phyloP scores from a whole-genome alignment of 2,797 vertebrate genomes.

The Eutrigla gurnardus region DNA sequence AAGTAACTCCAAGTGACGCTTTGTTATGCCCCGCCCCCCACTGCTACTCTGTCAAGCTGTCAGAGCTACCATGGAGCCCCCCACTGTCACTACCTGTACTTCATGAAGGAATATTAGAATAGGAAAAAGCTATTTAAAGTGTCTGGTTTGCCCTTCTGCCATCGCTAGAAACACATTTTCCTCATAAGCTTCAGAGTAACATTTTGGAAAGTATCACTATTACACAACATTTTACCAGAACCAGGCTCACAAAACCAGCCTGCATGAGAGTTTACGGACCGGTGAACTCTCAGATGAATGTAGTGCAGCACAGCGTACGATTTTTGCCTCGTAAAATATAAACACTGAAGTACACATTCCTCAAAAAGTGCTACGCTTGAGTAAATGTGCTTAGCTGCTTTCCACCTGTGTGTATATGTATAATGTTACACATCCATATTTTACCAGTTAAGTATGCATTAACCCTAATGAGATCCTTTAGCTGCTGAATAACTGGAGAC shows the following conservation, averaged over 20 bases:
- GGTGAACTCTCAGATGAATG: background rate
- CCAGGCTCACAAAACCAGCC: too few species aligned
- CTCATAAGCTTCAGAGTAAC: too few species aligned
- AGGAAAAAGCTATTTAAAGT: too few species aligned
- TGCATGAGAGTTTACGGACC: background rate
- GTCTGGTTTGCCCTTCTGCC: too few species aligned
- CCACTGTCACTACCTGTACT: background rate
- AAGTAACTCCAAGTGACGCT: background rate
- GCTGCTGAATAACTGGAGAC: slow-evolving; percentile 22
- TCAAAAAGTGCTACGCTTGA: background rate
- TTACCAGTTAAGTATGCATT: background rate
- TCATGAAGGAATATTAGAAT: background rate
- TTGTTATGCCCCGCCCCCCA: background rate
- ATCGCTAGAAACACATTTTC: too few species aligned
- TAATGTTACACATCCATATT: background rate
- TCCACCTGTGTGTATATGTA: background rate
- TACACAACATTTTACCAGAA: too few species aligned
- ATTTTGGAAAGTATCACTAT: too few species aligned
- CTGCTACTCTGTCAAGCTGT: too few species aligned
- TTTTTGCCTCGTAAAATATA: background rate
- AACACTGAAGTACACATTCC: background rate
- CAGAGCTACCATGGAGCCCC: too few species aligned
- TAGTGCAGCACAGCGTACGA: background rate
- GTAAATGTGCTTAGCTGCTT: background rate
- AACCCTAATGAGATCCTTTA: slow-evolving; percentile 10